Conservation (phyloP, 1,140 invertebrate genomes). For the Heterodera schachtii region DNA sequence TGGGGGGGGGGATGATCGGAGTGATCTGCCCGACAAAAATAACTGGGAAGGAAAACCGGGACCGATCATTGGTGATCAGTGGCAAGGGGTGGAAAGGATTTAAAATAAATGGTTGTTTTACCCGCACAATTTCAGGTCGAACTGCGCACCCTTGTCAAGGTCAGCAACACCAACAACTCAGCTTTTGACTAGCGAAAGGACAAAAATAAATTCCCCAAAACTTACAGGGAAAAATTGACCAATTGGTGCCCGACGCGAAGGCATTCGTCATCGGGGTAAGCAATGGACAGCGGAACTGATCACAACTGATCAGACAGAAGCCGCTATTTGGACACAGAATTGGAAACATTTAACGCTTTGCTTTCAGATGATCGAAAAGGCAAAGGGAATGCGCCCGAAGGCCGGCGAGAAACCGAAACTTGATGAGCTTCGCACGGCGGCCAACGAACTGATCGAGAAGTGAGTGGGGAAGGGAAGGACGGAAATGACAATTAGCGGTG, state of each 20-base stretch:
- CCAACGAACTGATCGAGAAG: constrained; percentile 43
- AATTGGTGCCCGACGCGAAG: constrained; percentile 48
- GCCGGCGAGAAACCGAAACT: constrained; percentile 51
- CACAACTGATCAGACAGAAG: constrained; percentile 5
- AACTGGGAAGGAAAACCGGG: no score
- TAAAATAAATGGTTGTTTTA: background rate
- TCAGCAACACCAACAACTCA: constrained; percentile 1
- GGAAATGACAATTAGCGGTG: no score
- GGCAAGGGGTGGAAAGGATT: no score
- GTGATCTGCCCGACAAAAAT: no score
- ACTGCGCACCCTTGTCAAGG: constrained; percentile 48
- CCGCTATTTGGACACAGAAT: no score
- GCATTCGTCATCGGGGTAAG: constrained; percentile 46
- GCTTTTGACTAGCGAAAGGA: no score
- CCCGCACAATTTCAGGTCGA: constrained; percentile 36
- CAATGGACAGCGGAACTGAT: background rate
- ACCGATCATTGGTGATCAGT: no score
- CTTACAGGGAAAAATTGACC: constrained; percentile 32
- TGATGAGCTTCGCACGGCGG: constrained; percentile 45
- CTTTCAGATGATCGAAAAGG: constrained; percentile 51
- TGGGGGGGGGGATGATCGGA: no score
- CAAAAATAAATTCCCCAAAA: no score
- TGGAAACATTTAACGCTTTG: background rate
- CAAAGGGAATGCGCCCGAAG: constrained; percentile 47
- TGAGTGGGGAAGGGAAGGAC: constrained; percentile 15